Evolutionary conservation across 2,797 vertebrate species (phyloP).

Genomic region (Ara ararauna): DNA sequence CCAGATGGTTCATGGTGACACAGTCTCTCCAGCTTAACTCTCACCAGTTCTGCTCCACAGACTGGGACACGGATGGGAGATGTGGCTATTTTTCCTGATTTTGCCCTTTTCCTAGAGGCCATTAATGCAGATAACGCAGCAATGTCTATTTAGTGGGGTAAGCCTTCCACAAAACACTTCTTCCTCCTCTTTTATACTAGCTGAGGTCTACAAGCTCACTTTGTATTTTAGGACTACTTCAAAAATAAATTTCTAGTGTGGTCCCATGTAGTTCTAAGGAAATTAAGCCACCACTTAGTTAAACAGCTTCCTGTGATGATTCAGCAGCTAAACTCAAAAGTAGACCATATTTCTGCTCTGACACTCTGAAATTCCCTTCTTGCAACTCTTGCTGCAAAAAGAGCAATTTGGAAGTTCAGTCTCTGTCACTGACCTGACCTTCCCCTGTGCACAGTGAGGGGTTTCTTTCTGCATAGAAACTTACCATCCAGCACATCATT

Average conservation of each 20-base stretch:
- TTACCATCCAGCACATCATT: constrained; percentile 61
- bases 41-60: background rate
- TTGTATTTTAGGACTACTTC: background rate
- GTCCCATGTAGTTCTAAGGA: background rate
- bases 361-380: constrained; percentile 29
- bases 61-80: background rate
- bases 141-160: background rate
- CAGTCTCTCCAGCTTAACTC: background rate
- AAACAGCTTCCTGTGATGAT: background rate
- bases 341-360: background rate
- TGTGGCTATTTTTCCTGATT: background rate
- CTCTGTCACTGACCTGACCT: constrained; percentile 54
- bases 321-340: constrained; percentile 33
- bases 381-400: constrained; percentile 31
- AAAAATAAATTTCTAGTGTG: background rate
- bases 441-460: background rate
- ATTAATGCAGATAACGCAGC: background rate
- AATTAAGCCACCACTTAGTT: constrained; percentile 5
- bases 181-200: background rate
- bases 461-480: constrained; percentile 49
- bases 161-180: background rate
- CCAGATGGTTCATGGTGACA: accelerated
- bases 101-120: background rate
- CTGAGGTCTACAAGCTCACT: background rate
- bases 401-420: constrained; percentile 54